These are phyloP conservation scores for Tenrec ecaudatus DNA, from an alignment of 2,113 vertebrate genomes.

Conservation along the genomic window DNA sequence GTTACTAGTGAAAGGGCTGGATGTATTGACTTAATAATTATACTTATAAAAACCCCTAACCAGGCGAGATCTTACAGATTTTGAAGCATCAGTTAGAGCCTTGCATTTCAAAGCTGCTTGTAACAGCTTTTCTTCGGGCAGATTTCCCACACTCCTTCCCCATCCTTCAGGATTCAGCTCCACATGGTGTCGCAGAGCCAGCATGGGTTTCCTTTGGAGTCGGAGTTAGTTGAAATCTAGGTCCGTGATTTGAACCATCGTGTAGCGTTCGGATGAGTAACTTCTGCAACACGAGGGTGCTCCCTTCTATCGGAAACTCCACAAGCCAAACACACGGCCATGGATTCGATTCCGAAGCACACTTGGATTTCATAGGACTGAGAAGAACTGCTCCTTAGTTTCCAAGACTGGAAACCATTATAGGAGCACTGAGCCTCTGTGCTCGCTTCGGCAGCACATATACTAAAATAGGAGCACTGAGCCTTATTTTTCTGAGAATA, in stretches of 20 bases:
- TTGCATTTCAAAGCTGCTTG: neutral
- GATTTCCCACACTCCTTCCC: too few species aligned
- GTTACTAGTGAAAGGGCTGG: constrained; percentile 7
- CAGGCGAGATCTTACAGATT: constrained; percentile 6
- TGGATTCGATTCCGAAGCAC: too few species aligned
- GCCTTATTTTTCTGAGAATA: too few species aligned
- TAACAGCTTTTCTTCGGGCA: neutral
- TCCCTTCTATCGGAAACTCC: neutral
- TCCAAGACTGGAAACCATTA: too few species aligned
- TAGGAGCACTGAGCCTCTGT: too few species aligned
- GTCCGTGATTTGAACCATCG: neutral
- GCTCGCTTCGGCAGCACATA: too few species aligned
- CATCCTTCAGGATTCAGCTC: neutral
- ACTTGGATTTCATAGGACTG: too few species aligned
- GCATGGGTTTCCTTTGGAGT: neutral
- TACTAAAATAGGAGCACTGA: too few species aligned
- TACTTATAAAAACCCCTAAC: constrained; percentile 2
- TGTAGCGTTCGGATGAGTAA: neutral
- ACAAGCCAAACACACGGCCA: too few species aligned
- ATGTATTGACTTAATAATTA: constrained; percentile 19
- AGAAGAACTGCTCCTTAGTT: too few species aligned
- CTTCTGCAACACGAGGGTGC: neutral
- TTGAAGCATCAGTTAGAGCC: neutral
- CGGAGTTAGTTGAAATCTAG: neutral
- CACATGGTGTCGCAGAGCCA: neutral